phyloP scores from a whole-genome alignment of 1,140 invertebrate genomes.

The Leptestheria dahalacensis region DNA sequence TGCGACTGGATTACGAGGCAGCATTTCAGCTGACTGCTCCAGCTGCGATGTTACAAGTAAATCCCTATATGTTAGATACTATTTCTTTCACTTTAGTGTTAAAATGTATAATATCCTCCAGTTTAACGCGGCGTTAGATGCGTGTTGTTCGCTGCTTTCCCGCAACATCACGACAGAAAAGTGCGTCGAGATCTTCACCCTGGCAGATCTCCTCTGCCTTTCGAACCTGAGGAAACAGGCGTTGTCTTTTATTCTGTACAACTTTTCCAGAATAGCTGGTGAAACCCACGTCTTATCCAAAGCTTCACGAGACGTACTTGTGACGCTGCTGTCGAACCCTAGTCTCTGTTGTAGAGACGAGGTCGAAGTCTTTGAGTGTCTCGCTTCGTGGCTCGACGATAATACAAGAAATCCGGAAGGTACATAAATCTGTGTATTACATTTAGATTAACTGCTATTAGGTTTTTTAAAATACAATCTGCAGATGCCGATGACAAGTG shows the following conservation, averaged over 20 bases:
- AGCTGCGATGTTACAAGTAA: constrained; percentile 25
- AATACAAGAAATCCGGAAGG: constrained; percentile 26
- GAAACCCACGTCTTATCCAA: constrained; percentile 29
- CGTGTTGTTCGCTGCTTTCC: constrained; percentile 29
- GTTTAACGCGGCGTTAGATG: no score
- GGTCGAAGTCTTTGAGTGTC: constrained; percentile 30
- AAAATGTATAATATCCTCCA: no score
- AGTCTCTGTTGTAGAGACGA: constrained; percentile 23
- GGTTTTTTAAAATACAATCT: no score
- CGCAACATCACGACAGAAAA: constrained; percentile 25
- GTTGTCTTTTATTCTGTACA: constrained; percentile 21
- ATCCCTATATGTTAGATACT: no score
- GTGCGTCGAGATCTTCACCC: constrained; percentile 30
- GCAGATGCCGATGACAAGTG: constrained; percentile 21
- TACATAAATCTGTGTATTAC: no score
- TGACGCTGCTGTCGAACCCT: background rate
- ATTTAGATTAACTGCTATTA: no score
- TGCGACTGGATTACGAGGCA: constrained; percentile 30
- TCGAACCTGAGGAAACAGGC: constrained; percentile 17
- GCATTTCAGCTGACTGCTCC: constrained; percentile 32
- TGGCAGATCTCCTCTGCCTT: constrained; percentile 26
- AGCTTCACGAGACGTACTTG: constrained; percentile 16
- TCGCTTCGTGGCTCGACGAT: constrained; percentile 29
- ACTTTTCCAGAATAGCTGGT: constrained; percentile 23
- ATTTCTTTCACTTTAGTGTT: no score